A percentile compares a stretch with the other conserved stretches of the same genome.
These are phyloP conservation scores for Scotopteryx bipunctaria DNA, from an alignment of 2,888 invertebrate genomes.

Conservation along the genomic window DNA sequence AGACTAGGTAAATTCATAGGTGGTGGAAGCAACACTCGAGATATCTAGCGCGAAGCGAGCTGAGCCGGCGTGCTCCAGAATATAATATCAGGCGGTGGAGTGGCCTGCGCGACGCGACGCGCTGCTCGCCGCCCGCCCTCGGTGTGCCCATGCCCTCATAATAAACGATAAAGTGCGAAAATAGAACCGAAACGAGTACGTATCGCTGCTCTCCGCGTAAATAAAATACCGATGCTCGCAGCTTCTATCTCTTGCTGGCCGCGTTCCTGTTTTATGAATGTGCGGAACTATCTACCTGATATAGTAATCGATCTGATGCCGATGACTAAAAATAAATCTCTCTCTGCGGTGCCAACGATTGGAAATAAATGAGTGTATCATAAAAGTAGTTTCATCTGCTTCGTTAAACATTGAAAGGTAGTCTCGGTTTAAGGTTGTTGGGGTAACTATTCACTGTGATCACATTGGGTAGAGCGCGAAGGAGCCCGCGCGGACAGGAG, in stretches of 20 bases:
- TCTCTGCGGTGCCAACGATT: background rate
- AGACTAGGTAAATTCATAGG: slow-evolving; percentile 79
- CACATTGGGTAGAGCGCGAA: slow-evolving; percentile 27
- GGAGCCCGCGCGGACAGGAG: slow-evolving; percentile 43
- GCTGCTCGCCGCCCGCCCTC: slow-evolving; percentile 51
- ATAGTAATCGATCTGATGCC: slow-evolving; percentile 61
- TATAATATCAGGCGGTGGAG: slow-evolving; percentile 80
- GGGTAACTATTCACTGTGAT: slow-evolving; percentile 25
- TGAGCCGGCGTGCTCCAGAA: slow-evolving; percentile 82
- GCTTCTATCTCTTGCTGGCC: slow-evolving; percentile 61
- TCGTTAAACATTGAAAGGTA: background rate
- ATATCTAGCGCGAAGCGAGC: slow-evolving; percentile 80
- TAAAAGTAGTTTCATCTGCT: background rate
- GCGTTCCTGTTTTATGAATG: slow-evolving; percentile 66
- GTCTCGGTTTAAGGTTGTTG: background rate
- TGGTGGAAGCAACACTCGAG: slow-evolving; percentile 80
- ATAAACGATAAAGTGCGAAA: slow-evolving; percentile 78
- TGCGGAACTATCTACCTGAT: slow-evolving; percentile 49
- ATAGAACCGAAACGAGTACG: slow-evolving; percentile 70
- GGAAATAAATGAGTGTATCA: background rate
- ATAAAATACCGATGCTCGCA: slow-evolving; percentile 73
- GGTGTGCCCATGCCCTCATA: slow-evolving; percentile 64
- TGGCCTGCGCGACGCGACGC: slow-evolving; percentile 62
- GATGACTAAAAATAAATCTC: slow-evolving; percentile 27
- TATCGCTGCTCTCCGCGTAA: slow-evolving; percentile 68